Evolutionary conservation across 2,797 vertebrate species (phyloP), one percentile per base, ranked within the genome.

Genomic region (Microctenopoma stevenorrisi): DNA sequence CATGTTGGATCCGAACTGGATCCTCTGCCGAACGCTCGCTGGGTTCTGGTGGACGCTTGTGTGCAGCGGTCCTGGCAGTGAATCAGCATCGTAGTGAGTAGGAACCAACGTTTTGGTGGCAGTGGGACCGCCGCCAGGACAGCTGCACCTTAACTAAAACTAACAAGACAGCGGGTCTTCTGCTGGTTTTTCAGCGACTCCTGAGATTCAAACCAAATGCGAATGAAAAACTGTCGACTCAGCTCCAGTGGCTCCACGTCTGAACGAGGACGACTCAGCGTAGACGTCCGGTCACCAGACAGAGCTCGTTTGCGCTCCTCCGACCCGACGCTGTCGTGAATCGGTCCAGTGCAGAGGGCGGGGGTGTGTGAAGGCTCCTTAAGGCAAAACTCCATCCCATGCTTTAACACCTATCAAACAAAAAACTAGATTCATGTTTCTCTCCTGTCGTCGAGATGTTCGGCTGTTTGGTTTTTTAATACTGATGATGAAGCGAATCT

Each of bases 361-460:
- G 55, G 79, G 86, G 80, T 89, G 88, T 79, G 91, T 81, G 86
- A 91, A 93, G 92, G 92, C 92, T 95, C 69, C 88, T 96, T 96
- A 96, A 97, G 96, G 96, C 96, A 94, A 89, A 87, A 82, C 93
- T 88, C 82, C 92, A 91, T 91, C 76, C 93, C 75, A 83, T 85
- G 93, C 93, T 92, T 88, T 48, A 18, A 85, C 69, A 78, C 82
- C 64, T 63, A 78, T 72, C 68, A 68, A 82, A 89, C 71, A 18
- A 76, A 81, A 79, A 78, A 65, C 56, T 48, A 63, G 42, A 25
- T 52, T 61, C 48, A 70, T 47, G 56, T 66, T 49, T 67, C 52
- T 33, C 40, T 56, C 67, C 72, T 76, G 48, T 62, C 47, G 48
- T 79, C 47, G 26, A 68, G 60, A 76, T 83, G 69, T 79, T 78